phyloP scores from a whole-genome alignment of 92 coral and sea anemone species.

The Epizoanthus stellaris region DNA sequence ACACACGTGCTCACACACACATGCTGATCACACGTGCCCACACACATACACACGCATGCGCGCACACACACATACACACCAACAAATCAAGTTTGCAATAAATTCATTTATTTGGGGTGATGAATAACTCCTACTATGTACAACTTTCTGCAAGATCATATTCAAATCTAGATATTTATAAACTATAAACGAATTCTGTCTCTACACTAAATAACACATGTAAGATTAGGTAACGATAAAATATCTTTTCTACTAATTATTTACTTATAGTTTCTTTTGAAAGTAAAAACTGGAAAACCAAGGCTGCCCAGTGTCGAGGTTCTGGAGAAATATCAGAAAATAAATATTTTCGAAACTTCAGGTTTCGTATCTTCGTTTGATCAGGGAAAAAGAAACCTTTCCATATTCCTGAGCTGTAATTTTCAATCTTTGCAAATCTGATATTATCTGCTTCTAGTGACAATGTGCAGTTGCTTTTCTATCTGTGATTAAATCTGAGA shows the following conservation, averaged over 20 bases:
- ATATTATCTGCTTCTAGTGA: neutral
- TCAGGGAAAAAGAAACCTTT: too few relatives aligned
- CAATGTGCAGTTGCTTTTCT: neutral
- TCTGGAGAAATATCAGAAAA: too few relatives aligned
- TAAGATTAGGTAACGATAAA: too few relatives aligned
- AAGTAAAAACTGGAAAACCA: too few relatives aligned
- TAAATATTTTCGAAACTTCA: too few relatives aligned
- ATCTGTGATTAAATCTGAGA: neutral
- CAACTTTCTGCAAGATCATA: neutral
- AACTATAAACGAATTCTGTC: neutral
- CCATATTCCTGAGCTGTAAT: neutral
- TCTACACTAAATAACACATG: neutral
- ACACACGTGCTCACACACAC: too few relatives aligned
- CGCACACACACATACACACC: neutral
- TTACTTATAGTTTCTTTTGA: neutral
- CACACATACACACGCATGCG: too few relatives aligned
- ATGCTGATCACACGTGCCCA: too few relatives aligned
- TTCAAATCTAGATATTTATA: neutral
- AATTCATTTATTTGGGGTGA: neutral
- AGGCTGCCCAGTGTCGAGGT: too few relatives aligned
- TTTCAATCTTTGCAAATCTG: neutral
- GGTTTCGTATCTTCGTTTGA: too few relatives aligned
- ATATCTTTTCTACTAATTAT: neutral
- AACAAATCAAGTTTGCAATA: neutral
- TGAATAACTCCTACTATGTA: slow-evolving; percentile 23